Evolutionary conservation across 2,113 vertebrate species (phyloP).

Genomic region (Mystacornis crossleyi): DNA sequence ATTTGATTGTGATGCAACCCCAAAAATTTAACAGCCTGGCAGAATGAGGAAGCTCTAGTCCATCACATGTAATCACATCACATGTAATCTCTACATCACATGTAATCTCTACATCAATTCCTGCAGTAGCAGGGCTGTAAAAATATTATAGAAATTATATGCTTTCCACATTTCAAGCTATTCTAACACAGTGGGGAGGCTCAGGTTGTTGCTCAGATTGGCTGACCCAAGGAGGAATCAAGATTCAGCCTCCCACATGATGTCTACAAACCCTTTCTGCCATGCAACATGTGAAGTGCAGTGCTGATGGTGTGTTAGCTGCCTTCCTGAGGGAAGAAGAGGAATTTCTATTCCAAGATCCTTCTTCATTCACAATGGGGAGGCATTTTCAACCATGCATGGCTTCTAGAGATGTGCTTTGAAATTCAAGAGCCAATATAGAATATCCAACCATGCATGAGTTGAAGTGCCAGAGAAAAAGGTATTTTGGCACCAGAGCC

Average conservation of each 20-base stretch:
- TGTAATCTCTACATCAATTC: accelerated
- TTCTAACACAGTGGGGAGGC: not conserved
- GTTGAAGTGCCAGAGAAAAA: not conserved
- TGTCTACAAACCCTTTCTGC: not conserved
- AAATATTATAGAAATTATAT: not conserved
- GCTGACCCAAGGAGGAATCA: not conserved
- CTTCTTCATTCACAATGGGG: not conserved
- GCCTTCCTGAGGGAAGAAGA: not conserved
- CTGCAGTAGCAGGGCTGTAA: not conserved
- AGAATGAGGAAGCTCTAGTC: not conserved
- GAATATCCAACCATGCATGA: not conserved
- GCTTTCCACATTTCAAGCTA: not conserved
- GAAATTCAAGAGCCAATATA: not conserved
- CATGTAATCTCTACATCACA: accelerated
- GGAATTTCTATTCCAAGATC: not conserved
- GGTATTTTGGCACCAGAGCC: not conserved
- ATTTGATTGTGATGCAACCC: not conserved
- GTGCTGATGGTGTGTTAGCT: not conserved
- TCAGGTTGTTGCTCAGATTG: not conserved
- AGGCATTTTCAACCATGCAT: not conserved
- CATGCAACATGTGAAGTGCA: not conserved
- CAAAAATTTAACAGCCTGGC: not conserved
- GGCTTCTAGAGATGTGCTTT: not conserved
- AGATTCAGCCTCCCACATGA: not conserved
- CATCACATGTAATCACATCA: not conserved